Evolutionary conservation across 2,888 invertebrate species (phyloP).

Genomic region (Pandemis corylana): DNA sequence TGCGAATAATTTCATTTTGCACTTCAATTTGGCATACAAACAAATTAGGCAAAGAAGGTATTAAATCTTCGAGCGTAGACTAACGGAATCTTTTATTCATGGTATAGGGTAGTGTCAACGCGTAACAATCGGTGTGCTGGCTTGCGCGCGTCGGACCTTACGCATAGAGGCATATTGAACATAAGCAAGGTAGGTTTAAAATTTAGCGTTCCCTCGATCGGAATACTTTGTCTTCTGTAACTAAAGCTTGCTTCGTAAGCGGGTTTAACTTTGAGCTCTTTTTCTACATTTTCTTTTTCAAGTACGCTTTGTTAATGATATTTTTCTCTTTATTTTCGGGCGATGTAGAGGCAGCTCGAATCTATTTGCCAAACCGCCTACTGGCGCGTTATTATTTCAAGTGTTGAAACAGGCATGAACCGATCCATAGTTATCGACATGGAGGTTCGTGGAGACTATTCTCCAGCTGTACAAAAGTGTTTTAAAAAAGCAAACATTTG

Average conservation of each 20-base stretch:
- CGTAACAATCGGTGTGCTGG: slow-evolving; percentile 51
- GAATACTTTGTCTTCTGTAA: slow-evolving; percentile 23
- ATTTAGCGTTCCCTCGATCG: slow-evolving; percentile 30
- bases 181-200: slow-evolving; percentile 36
- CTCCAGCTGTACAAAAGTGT: slow-evolving; percentile 8
- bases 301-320: slow-evolving; percentile 24
- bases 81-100: slow-evolving; percentile 77
- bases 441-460: slow-evolving; percentile 19
- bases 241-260: slow-evolving; percentile 27
- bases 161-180: slow-evolving; percentile 33
- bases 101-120: slow-evolving; percentile 77
- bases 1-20: slow-evolving; percentile 82
- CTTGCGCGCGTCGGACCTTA: slow-evolving; percentile 32
- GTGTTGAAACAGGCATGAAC: slow-evolving; percentile 8
- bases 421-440: neutral
- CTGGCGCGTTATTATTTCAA: slow-evolving; percentile 7
- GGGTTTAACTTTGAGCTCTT: slow-evolving; percentile 5
- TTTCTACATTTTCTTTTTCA: slow-evolving; percentile 11
- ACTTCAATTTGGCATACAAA: slow-evolving; percentile 79
- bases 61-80: slow-evolving; percentile 72
- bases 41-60: slow-evolving; percentile 76
- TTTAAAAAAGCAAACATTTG: slow-evolving; percentile 2
- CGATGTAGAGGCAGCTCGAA: slow-evolving; percentile 31
- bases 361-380: slow-evolving; percentile 13
- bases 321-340: slow-evolving; percentile 20